phyloP scores from a whole-genome alignment of 2,113 vertebrate species.

The Burhinus oedicnemus region DNA sequence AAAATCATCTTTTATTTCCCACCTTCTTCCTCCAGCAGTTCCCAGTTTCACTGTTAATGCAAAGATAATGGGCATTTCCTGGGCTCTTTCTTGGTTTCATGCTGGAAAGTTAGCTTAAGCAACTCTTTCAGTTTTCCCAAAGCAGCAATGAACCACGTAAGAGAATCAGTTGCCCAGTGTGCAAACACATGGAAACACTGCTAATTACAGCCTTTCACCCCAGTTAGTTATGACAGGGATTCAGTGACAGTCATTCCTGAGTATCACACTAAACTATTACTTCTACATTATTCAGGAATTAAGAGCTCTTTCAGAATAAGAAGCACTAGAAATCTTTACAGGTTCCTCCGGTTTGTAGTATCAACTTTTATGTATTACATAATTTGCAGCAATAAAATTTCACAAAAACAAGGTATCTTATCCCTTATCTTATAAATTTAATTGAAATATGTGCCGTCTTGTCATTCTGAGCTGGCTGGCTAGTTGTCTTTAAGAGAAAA shows the following conservation, averaged over 20 bases:
- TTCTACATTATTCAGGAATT: slow-evolving; percentile 31
- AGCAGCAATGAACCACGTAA: background rate
- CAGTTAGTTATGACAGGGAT: background rate
- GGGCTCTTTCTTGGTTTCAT: background rate
- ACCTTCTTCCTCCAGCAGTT: background rate
- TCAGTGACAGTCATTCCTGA: background rate
- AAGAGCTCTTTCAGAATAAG: background rate
- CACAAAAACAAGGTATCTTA: background rate
- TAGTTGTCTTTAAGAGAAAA: background rate
- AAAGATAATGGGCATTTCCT: background rate
- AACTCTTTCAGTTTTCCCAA: slow-evolving; percentile 10
- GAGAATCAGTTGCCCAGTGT: background rate
- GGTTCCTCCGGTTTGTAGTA: background rate
- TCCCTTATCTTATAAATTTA: background rate
- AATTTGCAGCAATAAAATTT: background rate
- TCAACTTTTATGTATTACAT: background rate
- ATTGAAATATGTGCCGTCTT: background rate
- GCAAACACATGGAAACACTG: slow-evolving; percentile 8
- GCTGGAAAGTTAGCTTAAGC: background rate
- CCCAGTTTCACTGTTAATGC: background rate
- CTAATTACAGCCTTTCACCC: slow-evolving; percentile 27
- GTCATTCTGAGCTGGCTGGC: background rate
- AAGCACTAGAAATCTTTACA: background rate
- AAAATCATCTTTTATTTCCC: background rate
- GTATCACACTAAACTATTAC: background rate